phyloP scores from a whole-genome alignment of 2,113 vertebrate genomes.

The Rynchops niger region DNA sequence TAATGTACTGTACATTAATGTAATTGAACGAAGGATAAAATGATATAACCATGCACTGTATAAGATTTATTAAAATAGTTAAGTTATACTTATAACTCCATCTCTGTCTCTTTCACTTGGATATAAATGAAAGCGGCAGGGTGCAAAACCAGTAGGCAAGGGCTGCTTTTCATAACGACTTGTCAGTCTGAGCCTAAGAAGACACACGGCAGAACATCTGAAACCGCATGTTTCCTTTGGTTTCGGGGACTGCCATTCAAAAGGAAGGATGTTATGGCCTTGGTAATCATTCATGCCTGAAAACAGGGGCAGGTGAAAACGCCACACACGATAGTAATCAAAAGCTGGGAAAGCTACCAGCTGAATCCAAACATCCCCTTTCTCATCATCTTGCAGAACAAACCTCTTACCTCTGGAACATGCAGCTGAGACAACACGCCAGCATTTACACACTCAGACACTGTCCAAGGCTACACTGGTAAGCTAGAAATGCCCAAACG shows the following conservation, averaged over 20 bases:
- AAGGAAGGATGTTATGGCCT: not conserved
- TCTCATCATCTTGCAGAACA: not conserved
- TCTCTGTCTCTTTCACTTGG: not conserved
- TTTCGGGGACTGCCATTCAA: not conserved
- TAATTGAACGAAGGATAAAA: conserved; percentile 6
- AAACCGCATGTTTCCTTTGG: not conserved
- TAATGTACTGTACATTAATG: conserved; percentile 4
- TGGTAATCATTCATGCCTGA: not conserved
- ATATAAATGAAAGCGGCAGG: not conserved
- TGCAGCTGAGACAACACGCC: not conserved
- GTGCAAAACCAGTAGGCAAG: not conserved
- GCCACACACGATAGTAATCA: not conserved
- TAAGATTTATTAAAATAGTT: conserved; percentile 66
- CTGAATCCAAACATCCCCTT: not conserved
- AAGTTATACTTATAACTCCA: conserved; percentile 34
- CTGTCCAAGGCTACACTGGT: not conserved
- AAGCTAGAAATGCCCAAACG: not conserved
- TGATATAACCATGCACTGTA: conserved; percentile 38
- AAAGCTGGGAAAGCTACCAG: not conserved
- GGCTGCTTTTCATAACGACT: not conserved
- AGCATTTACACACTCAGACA: not conserved
- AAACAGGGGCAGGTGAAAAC: not conserved
- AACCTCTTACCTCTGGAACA: not conserved
- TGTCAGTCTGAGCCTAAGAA: not conserved
- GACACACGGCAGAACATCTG: too few relatives aligned